These are phyloP conservation scores for Drosophila trapezifrons DNA, from an alignment of 1,140 invertebrate species.

Conservation along the genomic window DNA sequence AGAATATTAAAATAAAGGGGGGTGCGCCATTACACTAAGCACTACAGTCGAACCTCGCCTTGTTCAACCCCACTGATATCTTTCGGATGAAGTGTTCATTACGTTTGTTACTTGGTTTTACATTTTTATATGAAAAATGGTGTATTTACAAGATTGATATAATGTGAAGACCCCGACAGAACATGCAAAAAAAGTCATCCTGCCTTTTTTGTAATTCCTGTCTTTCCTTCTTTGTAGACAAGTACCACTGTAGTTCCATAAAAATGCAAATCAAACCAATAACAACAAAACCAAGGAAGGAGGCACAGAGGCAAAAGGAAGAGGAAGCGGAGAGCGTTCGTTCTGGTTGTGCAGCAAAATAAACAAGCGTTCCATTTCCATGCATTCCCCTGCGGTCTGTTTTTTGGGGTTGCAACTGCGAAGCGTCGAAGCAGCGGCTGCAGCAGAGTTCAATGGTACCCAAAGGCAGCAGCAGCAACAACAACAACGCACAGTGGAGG, in stretches of 20 bases:
- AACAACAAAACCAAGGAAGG: constrained; percentile 9
- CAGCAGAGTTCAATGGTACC: constrained; percentile 79
- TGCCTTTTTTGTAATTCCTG: neutral
- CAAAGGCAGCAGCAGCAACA: constrained; percentile 44
- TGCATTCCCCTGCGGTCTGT: constrained; percentile 49
- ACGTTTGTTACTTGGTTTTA: no score
- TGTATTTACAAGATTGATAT: no score
- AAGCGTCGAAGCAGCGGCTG: constrained; percentile 28
- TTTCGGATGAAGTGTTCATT: no score
- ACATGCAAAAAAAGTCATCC: no score
- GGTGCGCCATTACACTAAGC: neutral
- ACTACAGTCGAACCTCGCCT: constrained; percentile 8
- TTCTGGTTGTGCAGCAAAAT: constrained; percentile 54
- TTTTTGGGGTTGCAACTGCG: constrained; percentile 65
- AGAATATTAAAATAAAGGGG: constrained; percentile 4
- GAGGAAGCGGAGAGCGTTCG: constrained; percentile 17
- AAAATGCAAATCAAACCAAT: constrained; percentile 27
- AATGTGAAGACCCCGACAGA: no score
- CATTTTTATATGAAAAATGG: no score
- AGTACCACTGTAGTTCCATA: constrained; percentile 29
- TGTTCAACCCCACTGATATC: no score
- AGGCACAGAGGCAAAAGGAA: neutral
- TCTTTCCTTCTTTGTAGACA: neutral
- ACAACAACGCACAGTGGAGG: constrained; percentile 32
- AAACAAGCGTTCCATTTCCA: constrained; percentile 66